Evolutionary conservation across 1,140 invertebrate genomes (phyloP).

Genomic region (Akabosia matsudoensis): DNA sequence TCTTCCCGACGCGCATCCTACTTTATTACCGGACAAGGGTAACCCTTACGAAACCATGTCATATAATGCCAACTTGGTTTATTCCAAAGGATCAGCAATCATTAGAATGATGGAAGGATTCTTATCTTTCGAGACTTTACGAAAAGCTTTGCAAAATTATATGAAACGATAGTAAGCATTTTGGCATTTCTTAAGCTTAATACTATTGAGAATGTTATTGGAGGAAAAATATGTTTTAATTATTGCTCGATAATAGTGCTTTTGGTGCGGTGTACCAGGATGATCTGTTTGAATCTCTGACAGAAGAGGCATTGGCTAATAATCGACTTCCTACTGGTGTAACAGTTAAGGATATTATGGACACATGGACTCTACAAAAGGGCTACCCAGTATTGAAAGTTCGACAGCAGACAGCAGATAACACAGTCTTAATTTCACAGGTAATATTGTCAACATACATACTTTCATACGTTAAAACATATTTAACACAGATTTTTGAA

Average conservation of each 20-base stretch:
- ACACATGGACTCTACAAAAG: constrained; percentile 66
- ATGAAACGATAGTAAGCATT: constrained; percentile 8
- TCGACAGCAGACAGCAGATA: background rate
- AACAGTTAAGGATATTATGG: constrained; percentile 58
- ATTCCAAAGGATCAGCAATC: constrained; percentile 26
- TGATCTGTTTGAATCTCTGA: background rate
- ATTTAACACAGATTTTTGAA: no score
- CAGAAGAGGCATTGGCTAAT: background rate
- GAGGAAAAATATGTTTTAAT: background rate
- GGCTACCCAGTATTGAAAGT: constrained; percentile 66
- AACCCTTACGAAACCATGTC: constrained; percentile 18
- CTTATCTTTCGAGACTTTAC: background rate
- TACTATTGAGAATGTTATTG: background rate
- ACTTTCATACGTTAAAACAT: no score
- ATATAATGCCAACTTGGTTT: constrained; percentile 1
- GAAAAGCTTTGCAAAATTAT: background rate
- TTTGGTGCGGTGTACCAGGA: constrained; percentile 10
- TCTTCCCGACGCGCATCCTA: background rate
- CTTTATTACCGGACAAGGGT: constrained; percentile 11
- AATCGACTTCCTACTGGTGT: constrained; percentile 54
- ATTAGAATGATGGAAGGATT: constrained; percentile 38
- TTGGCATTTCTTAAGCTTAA: no score
- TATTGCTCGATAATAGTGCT: background rate
- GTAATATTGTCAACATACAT: no score
- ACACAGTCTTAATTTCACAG: background rate